These are phyloP conservation scores for Etheostoma cragini DNA, from an alignment of 2,113 vertebrate genomes.

Conservation along the genomic window DNA sequence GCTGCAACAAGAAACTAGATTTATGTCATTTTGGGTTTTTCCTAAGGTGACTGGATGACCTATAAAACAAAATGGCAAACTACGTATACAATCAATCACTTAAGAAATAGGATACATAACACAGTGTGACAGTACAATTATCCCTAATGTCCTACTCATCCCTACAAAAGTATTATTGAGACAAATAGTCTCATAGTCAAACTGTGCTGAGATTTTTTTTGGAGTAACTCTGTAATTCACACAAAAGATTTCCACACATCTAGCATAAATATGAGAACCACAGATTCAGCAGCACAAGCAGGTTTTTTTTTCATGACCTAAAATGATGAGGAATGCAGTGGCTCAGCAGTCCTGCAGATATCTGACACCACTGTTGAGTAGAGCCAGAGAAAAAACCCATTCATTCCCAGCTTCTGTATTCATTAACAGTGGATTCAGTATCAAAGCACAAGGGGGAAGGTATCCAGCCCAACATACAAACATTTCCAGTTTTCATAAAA, in stretches of 20 bases:
- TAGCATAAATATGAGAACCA: conserved; percentile 53
- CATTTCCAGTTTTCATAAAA: conserved; percentile 74
- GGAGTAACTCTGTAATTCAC: conserved; percentile 12
- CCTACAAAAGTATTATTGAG: conserved; percentile 12
- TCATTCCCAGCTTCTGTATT: conserved; percentile 79
- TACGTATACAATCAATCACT: conserved; percentile 38
- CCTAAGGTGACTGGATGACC: conserved; percentile 30
- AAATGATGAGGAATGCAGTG: conserved; percentile 77
- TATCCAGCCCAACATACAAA: conserved; percentile 55
- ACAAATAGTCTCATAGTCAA: conserved; percentile 3
- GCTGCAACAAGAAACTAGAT: conserved; percentile 64
- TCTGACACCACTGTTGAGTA: conserved; percentile 74
- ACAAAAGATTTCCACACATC: conserved; percentile 32
- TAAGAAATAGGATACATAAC: conserved; percentile 11
- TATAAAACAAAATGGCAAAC: conserved; percentile 57
- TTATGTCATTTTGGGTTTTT: conserved; percentile 49
- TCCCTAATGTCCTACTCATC: not conserved
- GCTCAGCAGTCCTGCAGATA: conserved; percentile 74
- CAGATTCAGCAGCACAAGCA: conserved; percentile 62
- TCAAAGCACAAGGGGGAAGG: conserved; percentile 63
- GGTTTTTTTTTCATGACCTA: conserved; percentile 47
- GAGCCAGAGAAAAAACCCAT: conserved; percentile 64
- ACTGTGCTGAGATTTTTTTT: conserved; percentile 27
- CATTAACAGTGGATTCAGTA: conserved; percentile 74
- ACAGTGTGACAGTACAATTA: conserved; percentile 11